phyloP scores from a whole-genome alignment of 2,113 vertebrate species.

The Nannospalax galili region DNA sequence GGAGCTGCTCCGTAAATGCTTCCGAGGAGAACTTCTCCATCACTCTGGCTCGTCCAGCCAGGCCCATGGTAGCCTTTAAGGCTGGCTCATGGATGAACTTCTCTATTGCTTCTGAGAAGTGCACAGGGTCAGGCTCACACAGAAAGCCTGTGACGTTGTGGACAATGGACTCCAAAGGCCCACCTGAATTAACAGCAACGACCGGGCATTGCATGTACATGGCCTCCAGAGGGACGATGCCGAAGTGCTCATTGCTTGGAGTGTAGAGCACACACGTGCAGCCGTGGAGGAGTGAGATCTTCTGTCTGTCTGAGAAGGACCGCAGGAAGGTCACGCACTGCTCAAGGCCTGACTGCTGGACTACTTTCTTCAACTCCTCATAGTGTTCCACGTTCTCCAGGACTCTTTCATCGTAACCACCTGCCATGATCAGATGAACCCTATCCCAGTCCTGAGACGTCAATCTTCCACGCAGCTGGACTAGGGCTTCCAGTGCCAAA shows the following conservation, averaged over 20 bases:
- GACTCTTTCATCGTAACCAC: conserved; percentile 95
- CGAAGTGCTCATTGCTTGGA: conserved; percentile 97
- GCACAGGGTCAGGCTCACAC: conserved; percentile 89
- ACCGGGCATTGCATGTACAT: conserved; percentile 97
- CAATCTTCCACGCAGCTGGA: conserved; percentile 86
- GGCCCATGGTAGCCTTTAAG: conserved; percentile 92
- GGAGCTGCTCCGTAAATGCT: conserved; percentile 93
- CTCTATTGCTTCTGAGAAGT: conserved; percentile 94
- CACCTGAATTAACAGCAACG: conserved; percentile 95
- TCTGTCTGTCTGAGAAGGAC: conserved; percentile 94
- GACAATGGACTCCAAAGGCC: conserved; percentile 94
- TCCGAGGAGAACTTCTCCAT: conserved; percentile 92
- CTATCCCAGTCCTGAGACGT: conserved; percentile 84
- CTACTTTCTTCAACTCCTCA: conserved; percentile 89
- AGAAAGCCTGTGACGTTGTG: conserved; percentile 94
- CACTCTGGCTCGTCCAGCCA: conserved; percentile 93
- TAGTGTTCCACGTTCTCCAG: conserved; percentile 95
- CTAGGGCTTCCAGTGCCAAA: conserved; percentile 91
- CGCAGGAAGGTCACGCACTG: conserved; percentile 92
- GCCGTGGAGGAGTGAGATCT: conserved; percentile 90
- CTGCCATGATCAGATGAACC: conserved; percentile 94
- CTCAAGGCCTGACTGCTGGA: conserved; percentile 83
- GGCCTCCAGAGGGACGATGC: conserved; percentile 97
- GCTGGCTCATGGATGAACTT: conserved; percentile 90
- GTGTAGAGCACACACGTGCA: conserved; percentile 95